Conservation (phyloP, 2,797 vertebrate species). For the Gallinago solitaria region DNA sequence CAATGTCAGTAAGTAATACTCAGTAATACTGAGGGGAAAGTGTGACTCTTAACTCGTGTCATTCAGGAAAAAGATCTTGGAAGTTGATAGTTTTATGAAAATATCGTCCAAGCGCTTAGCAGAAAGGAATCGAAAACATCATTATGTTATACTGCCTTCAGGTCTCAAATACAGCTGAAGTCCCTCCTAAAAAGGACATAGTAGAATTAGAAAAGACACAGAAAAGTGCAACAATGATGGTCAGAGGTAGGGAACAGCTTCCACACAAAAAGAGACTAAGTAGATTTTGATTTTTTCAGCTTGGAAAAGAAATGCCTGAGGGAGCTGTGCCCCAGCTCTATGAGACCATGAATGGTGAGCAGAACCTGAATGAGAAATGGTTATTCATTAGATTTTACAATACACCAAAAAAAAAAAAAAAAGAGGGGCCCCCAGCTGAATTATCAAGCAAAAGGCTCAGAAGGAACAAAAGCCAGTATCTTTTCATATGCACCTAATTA, state of each 20-base stretch:
- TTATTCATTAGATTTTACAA: constrained; percentile 30
- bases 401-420: neutral
- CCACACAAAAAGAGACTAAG: neutral
- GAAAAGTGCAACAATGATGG: constrained; percentile 27
- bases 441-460: neutral
- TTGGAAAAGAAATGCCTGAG: neutral
- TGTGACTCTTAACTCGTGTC: neutral
- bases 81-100: neutral
- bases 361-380: constrained; percentile 23
- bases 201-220: constrained; percentile 12
- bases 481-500: constrained; percentile 53
- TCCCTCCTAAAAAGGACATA: neutral
- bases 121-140: neutral
- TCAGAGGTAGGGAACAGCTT: neutral
- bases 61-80: constrained; percentile 2
- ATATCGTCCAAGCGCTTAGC: neutral
- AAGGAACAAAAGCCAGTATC: constrained; percentile 10
- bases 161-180: neutral
- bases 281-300: constrained; percentile 24
- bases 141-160: neutral
- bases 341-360: constrained; percentile 14
- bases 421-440: neutral
- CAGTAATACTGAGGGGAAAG: neutral
- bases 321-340: neutral
- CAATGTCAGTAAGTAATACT: neutral